phyloP scores from a whole-genome alignment of 2,113 vertebrate species.

The Myotis davidii region DNA sequence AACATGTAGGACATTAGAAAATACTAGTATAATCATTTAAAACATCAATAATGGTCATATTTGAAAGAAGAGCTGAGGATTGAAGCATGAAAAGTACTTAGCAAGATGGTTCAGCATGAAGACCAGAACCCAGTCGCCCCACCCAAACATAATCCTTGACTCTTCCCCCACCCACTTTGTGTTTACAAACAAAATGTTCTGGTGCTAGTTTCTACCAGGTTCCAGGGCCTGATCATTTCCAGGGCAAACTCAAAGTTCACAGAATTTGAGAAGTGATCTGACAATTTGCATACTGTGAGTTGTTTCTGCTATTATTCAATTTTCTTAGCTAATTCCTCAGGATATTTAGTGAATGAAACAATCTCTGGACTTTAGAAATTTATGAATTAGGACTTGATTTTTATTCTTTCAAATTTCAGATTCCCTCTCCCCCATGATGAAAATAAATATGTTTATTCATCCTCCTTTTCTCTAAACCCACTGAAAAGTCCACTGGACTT shows the following conservation, averaged over 20 bases:
- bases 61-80: background rate
- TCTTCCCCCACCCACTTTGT: rapidly evolving
- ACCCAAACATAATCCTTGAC: background rate
- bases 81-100: background rate
- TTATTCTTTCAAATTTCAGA: background rate
- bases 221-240: background rate
- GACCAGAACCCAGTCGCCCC: background rate
- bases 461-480: background rate
- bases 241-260: background rate
- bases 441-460: background rate
- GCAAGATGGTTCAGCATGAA: background rate
- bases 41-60: background rate
- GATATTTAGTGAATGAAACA: background rate
- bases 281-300: background rate
- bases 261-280: background rate
- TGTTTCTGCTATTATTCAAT: background rate
- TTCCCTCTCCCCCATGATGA: background rate
- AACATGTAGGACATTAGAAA: background rate
- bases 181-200: background rate
- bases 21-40: background rate
- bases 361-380: background rate
- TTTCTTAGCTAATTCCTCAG: background rate
- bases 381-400: background rate
- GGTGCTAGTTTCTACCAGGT: background rate
- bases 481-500: background rate